phyloP scores from a whole-genome alignment of 2,113 vertebrate species.

The Peromyscus maniculatus region DNA sequence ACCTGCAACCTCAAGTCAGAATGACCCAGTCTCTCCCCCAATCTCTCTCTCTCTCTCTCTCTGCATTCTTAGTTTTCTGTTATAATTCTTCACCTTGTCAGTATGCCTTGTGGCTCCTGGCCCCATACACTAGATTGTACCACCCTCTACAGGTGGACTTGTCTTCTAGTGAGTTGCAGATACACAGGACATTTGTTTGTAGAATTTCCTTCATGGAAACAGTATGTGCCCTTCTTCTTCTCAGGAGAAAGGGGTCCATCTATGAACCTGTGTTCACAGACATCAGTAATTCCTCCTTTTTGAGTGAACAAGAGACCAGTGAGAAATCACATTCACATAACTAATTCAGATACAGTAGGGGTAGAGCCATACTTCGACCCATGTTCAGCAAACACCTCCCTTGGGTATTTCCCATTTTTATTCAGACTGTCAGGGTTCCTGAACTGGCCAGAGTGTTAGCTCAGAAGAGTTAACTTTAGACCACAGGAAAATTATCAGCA shows the following conservation, averaged over 20 bases:
- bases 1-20: not conserved
- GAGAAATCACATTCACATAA: not conserved
- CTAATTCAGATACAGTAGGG: not conserved
- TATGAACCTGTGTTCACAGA: not conserved
- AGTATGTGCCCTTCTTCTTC: not conserved
- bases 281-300: not conserved
- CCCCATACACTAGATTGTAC: not conserved
- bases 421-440: not conserved
- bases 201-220: not conserved
- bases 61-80: not conserved
- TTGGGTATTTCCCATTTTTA: not conserved
- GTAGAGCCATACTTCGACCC: too few relatives aligned
- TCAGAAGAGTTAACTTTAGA: not conserved
- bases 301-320: not conserved
- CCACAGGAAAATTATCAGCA: not conserved
- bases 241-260: not conserved
- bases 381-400: not conserved
- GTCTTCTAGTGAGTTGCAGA: not conserved
- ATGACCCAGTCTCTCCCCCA: not conserved
- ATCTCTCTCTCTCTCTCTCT: not conserved
- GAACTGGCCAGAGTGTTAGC: not conserved
- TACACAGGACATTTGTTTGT: not conserved
- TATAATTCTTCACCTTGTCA: not conserved
- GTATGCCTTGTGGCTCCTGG: not conserved
- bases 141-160: not conserved